These are phyloP conservation scores for Pachymerium ferrugineum DNA, from an alignment of 2,888 invertebrate species.

Conservation along the genomic window DNA sequence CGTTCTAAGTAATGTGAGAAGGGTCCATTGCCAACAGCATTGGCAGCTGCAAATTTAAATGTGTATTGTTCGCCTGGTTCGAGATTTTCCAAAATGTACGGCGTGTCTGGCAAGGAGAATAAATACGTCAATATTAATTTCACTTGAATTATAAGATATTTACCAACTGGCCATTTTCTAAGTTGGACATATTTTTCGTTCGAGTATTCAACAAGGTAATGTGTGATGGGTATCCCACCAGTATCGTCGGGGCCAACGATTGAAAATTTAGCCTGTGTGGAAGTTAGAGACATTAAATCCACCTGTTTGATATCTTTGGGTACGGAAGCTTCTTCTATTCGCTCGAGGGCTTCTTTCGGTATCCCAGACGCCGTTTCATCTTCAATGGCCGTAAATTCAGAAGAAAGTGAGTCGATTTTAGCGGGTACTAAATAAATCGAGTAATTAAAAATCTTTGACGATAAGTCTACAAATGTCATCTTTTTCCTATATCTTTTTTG, in stretches of 20 bases:
- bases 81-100: conserved; percentile 73
- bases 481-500: too few species aligned
- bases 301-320: conserved; percentile 65
- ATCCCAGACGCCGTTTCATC: conserved; percentile 68
- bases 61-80: conserved; percentile 69
- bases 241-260: conserved; percentile 68
- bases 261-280: conserved; percentile 75
- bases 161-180: conserved; percentile 31
- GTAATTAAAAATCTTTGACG: not conserved
- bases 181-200: conserved; percentile 50
- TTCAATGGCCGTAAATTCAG: conserved; percentile 61
- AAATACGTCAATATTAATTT: conserved; percentile 23
- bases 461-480: too few species aligned
- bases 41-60: conserved; percentile 64
- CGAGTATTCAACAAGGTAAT: conserved; percentile 70
- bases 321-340: conserved; percentile 65
- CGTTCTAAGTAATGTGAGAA: conserved; percentile 63
- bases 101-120: conserved; percentile 54
- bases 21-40: conserved; percentile 42
- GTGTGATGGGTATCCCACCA: conserved; percentile 67
- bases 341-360: conserved; percentile 60
- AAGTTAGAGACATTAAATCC: conserved; percentile 48
- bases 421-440: conserved; percentile 43
- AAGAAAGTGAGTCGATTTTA: conserved; percentile 10
- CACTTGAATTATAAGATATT: not conserved